Conservation (phyloP, 2,113 vertebrate genomes). For the Saguinus midas region DNA sequence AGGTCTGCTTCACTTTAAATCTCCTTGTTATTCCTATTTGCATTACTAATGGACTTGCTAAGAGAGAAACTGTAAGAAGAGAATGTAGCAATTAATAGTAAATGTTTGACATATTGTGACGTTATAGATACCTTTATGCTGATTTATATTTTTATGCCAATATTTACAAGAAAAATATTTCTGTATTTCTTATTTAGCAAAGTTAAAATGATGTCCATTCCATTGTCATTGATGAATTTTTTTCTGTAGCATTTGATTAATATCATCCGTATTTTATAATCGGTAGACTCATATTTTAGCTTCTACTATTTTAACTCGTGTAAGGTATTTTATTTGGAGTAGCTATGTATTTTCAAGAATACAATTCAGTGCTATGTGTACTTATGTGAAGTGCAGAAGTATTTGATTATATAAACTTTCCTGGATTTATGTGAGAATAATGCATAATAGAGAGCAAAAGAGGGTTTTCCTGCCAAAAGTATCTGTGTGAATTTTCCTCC, state of each 20-base stretch:
- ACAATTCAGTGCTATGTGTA: constrained; percentile 34
- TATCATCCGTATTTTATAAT: neutral
- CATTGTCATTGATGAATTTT: neutral
- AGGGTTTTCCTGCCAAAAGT: constrained; percentile 46
- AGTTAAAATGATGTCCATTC: neutral
- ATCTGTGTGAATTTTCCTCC: constrained; percentile 24
- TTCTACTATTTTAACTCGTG: neutral
- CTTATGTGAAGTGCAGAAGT: neutral
- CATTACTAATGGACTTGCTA: constrained; percentile 39
- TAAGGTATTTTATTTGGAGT: neutral
- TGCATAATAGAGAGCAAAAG: neutral
- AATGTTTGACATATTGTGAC: neutral
- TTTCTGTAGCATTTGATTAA: neutral
- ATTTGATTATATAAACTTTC: constrained; percentile 15
- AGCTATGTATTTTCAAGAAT: neutral
- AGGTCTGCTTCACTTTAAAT: constrained; percentile 18
- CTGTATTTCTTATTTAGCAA: constrained; percentile 28
- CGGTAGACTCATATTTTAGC: neutral
- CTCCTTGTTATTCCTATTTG: constrained; percentile 36
- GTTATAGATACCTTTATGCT: neutral
- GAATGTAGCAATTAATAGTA: constrained; percentile 15
- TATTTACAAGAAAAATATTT: constrained; percentile 2
- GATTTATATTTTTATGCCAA: neutral
- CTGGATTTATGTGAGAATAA: neutral
- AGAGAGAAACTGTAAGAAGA: constrained; percentile 9